Conservation (phyloP, 2,113 vertebrate species). For the Elanoides forficatus region DNA sequence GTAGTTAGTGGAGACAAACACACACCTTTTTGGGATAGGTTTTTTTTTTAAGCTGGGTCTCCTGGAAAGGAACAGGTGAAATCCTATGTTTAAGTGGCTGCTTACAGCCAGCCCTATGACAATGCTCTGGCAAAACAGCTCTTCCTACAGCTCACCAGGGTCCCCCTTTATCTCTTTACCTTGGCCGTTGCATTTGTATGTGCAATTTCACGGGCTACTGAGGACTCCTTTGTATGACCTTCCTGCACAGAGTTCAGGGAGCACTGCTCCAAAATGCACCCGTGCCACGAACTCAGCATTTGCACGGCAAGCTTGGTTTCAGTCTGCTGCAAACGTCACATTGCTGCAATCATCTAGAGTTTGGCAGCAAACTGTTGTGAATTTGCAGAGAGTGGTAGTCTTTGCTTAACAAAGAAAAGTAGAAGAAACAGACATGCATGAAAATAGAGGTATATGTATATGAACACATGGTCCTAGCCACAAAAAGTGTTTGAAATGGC, state of each 20-base stretch:
- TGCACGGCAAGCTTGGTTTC: not conserved
- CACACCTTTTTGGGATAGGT: not conserved
- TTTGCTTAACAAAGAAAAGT: not conserved
- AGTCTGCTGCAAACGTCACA: not conserved
- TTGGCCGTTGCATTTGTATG: not conserved
- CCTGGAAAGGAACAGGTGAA: not conserved
- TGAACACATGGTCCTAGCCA: not conserved
- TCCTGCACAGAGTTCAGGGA: not conserved
- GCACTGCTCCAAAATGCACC: not conserved
- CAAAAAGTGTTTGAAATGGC: not conserved
- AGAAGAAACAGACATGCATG: not conserved
- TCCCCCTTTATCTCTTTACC: not conserved
- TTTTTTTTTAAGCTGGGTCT: not conserved
- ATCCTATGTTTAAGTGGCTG: not conserved
- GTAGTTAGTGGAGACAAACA: not conserved
- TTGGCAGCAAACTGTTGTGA: not conserved
- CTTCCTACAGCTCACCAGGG: not conserved
- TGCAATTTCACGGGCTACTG: not conserved
- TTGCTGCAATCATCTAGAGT: not conserved
- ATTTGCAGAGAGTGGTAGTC: not conserved
- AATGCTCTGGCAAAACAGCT: not conserved
- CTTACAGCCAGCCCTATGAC: not conserved
- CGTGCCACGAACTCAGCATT: accelerated
- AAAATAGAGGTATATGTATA: not conserved
- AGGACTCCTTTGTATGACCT: not conserved